Evolutionary conservation across 2,113 vertebrate species (phyloP).

Genomic region (Ahaetulla prasina): DNA sequence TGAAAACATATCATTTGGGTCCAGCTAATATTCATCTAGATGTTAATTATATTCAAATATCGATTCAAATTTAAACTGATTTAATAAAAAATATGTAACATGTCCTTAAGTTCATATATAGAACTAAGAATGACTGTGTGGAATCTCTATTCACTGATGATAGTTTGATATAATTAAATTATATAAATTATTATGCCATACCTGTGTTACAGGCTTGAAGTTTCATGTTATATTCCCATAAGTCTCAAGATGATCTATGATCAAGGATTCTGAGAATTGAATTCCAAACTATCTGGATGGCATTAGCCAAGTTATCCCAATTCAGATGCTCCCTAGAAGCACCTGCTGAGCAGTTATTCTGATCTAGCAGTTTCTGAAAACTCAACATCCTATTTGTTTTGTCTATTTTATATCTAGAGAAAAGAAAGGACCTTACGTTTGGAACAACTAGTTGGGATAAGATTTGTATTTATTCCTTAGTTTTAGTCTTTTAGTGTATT

Average conservation of each 20-base stretch:
- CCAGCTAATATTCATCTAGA: background rate
- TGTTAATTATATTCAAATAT: background rate
- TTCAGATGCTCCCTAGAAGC: background rate
- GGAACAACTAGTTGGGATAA: background rate
- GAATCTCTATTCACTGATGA: background rate
- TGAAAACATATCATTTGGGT: background rate
- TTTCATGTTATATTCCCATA: background rate
- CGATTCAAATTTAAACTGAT: background rate
- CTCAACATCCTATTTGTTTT: background rate
- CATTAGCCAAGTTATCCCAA: background rate
- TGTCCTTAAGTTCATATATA: background rate
- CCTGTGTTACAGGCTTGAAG: background rate
- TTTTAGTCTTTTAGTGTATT: background rate
- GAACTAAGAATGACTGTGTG: background rate
- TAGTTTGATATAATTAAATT: background rate
- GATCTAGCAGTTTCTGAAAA: background rate
- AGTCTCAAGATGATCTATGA: background rate
- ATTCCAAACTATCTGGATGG: background rate
- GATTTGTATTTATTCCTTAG: background rate
- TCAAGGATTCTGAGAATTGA: background rate
- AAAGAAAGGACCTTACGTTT: background rate
- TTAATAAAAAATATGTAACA: background rate
- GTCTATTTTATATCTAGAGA: background rate
- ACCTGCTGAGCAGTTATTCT: background rate
- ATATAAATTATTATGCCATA: background rate